Percentiles rank a stretch among this genome's conserved stretches.
phyloP scores from a whole-genome alignment of 2,797 vertebrate species.

The Ataeniobius toweri region DNA sequence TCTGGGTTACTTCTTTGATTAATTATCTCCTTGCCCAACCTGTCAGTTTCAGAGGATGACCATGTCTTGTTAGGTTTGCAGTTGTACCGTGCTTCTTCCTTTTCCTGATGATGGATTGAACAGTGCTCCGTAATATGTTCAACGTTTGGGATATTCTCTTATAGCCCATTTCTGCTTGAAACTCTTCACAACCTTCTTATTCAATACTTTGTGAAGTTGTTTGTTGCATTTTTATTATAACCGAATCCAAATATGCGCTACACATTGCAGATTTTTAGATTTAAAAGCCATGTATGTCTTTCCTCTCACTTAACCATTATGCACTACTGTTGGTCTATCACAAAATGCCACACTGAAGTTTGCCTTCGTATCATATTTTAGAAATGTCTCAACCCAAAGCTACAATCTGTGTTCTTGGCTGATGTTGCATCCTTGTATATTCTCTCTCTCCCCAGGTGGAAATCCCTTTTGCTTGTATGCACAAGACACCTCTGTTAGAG shows the following conservation, averaged over 20 bases:
- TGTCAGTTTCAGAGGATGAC: not conserved
- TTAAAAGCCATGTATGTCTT: too few relatives aligned
- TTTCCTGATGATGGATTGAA: not conserved
- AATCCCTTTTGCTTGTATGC: constrained; percentile 81
- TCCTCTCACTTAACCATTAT: not conserved
- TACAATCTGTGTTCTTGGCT: constrained; percentile 1
- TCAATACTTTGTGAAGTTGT: not conserved
- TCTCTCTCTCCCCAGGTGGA: constrained; percentile 80
- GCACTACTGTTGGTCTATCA: not conserved
- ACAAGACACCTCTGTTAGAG: constrained; percentile 75
- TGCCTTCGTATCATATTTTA: not conserved
- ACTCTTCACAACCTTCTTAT: not conserved
- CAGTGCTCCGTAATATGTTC: not conserved
- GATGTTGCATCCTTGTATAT: constrained; percentile 24
- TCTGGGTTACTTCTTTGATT: not conserved
- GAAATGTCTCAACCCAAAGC: not conserved
- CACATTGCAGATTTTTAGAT: too few relatives aligned
- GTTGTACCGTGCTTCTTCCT: not conserved
- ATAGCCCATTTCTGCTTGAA: not conserved
- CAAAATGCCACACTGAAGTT: not conserved
- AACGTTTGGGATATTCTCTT: not conserved
- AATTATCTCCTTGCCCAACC: not conserved
- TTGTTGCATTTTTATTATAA: too few relatives aligned
- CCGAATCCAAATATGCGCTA: too few relatives aligned
- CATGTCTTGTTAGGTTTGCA: not conserved